Base-by-base conservation (phyloP, 1,140 invertebrate genomes). In the Tribolium madens region DNA sequence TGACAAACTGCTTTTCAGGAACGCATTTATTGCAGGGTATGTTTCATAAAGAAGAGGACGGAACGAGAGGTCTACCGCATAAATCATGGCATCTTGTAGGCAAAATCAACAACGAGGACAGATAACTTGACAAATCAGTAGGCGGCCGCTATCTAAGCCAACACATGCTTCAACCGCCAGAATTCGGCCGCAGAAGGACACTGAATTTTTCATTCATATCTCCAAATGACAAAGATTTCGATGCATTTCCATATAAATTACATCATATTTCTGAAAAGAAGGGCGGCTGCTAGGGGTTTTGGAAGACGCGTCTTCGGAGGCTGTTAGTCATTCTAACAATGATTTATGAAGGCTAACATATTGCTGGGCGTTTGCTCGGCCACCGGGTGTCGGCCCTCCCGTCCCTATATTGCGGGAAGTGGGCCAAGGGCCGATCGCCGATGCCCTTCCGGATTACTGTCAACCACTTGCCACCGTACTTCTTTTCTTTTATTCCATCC, bases 201-300 rank as follows among this genome's bases (percentile, higher is more conserved):
- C 78, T 79, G 86, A 87, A 89, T 89, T 89, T 89, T 89, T 89
- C 88, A 89, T 88, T 87, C 84, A 88, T 89, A 88, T 89, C 88
- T 89, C 87, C 88, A 89, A 90, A 90, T 90, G 89, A 89, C 88
- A 88, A 81, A 89, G 89, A 89, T 89, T 89, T 87, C 88, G 87
- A 88, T 89, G 88, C 88, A 90, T 90, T 90, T 89, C 88, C 89
- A 90, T 90, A 90, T 89, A 90, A 89, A 89, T 90, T 89, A 89
- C 88, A 89, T 89, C 88, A 90, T 90, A 90, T 90, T 90, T 90
- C 88, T 90, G 88, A 88, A 89, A 87, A 88, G 87, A 77, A 81
- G 81, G 81, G 80, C 75, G 76, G 1, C 47, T 50, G 75, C 72
- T 60, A 68, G 75, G 73, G 79, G 81, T 76, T 81, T 81, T 78